Evolutionary conservation across 2,888 invertebrate genomes (phyloP), one percentile per base, ranked within the genome.

Genomic region (Drosophila hamatofila): DNA sequence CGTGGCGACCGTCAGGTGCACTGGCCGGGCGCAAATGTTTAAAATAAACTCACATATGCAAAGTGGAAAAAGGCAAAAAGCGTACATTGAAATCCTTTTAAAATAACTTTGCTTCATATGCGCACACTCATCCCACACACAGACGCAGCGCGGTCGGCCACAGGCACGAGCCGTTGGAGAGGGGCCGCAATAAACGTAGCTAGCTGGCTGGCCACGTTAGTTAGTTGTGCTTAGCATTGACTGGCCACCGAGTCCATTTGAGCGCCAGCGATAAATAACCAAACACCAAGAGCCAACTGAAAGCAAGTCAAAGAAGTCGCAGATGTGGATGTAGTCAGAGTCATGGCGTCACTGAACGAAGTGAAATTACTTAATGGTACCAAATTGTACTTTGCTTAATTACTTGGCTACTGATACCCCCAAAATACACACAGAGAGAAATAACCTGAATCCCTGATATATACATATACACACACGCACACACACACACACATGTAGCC

Each of bases 371-470:
- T 90, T 90, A 89, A 88, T 89, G 89, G 82, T 80, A 89, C 82
- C 84, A 84, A 89, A 90, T 89, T 84, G 83, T 89, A 89, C 90
- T 90, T 90, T 88, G 88, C 89, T 90, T 90, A 90, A 90, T 90
- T 90, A 90, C 90, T 90, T 82, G 82, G 84, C 77, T 81, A 83
- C 81, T 82, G 88, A 88, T 84, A 84, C 68, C 71, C 64, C 54
- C 7, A 12, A 18, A 41, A 58, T 52, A 58, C 49, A 52, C 46
- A 21, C 27, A 41, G 35, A 37, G 16, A 6, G 35, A 14, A 35
- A 37, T 14, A 39, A 63, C 42, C 44, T 21, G 12, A 41, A 2
- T 18, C 27, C 2, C 51, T 33, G 18, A 14, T 18, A 52, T 23
- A 51, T 3, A 35, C 6, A 54, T 25, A 25, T 39, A n/a, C 30